Conservation (phyloP, 2,797 vertebrate genomes). For the Iguana delicatissima region DNA sequence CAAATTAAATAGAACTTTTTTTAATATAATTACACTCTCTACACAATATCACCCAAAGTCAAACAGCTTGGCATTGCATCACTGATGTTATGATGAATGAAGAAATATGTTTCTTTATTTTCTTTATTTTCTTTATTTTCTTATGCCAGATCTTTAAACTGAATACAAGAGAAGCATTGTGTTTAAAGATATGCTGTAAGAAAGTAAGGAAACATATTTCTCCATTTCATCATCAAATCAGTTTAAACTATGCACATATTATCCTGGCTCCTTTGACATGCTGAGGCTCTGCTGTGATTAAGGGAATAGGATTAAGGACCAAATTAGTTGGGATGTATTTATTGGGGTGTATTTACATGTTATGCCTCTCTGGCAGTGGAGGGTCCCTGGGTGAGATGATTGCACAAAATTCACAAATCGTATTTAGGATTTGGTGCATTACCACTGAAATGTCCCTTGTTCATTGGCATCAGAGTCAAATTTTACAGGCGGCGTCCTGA, state of each 20-base stretch:
- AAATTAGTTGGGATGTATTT: too few species aligned
- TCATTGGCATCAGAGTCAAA: too few species aligned
- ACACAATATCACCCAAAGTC: slow-evolving; percentile 39
- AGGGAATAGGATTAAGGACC: background rate
- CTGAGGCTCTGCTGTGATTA: background rate
- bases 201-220: background rate
- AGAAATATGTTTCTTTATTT: too few species aligned
- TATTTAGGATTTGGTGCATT: too few species aligned
- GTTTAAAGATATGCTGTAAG: background rate
- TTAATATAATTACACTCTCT: slow-evolving; percentile 38
- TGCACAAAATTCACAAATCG: too few species aligned
- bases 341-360: too few species aligned
- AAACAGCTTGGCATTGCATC: slow-evolving; percentile 39
- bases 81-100: too few species aligned
- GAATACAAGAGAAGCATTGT: slow-evolving; percentile 1
- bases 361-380: too few species aligned
- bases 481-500: too few species aligned
- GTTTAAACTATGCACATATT: background rate
- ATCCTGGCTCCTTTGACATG: background rate
- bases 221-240: background rate
- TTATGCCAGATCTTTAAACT: slow-evolving; percentile 13
- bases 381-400: too few species aligned
- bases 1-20: slow-evolving; percentile 45
- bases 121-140: too few species aligned
- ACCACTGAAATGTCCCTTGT: too few species aligned